Base-by-base conservation (phyloP, 1,140 invertebrate species). In the Calephelis virginiensis region DNA sequence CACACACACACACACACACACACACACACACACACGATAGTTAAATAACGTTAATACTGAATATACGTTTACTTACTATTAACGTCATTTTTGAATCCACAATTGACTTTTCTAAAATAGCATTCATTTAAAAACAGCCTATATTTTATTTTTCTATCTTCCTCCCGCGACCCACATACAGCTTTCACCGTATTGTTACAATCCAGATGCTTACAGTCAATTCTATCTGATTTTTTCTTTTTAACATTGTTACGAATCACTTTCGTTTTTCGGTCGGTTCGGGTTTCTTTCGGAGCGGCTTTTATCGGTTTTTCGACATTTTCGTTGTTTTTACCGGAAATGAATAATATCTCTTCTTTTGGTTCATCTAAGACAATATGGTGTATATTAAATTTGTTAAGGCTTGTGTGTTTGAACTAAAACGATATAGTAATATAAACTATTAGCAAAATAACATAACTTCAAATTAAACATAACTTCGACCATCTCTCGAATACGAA, bases 41-140 rank as follows among this genome's bases (percentile, higher is more conserved):
- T n/a, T n/a, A n/a, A n/a, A n/a, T n/a, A n/a, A n/a, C n/a, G n/a
- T n/a, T n/a, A n/a, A n/a, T n/a, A n/a, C n/a, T n/a, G 28, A 28
- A 28, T 28, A 28, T 28, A 28, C 28, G 2, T 28, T 28, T 71
- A 86, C 85, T 81, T 66, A 89, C 86, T 71, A 62, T 86, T 89
- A 11, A 63, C 64, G 10, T 69, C 68, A 69, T 84, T 72, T 63
- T 75, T 83, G 45, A 87, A 85, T 0, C 40, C 76, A 59, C 86
- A 89, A 47, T 89, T 88, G 0, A 88, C 85, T 73, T 86, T 89
- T 13, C 81, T 76, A 11, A 83, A 86, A 14, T 71, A 88, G 53
- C 86, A 90, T 9, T 88, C 81, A 13, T 86, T 90, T 13, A 80
- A 48, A 64, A 90, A 90, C 8, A 86, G 12, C 61, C 87, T 74